These are phyloP conservation scores for Rhagologus leucostigma DNA, from an alignment of 2,113 vertebrate genomes.

Conservation along the genomic window DNA sequence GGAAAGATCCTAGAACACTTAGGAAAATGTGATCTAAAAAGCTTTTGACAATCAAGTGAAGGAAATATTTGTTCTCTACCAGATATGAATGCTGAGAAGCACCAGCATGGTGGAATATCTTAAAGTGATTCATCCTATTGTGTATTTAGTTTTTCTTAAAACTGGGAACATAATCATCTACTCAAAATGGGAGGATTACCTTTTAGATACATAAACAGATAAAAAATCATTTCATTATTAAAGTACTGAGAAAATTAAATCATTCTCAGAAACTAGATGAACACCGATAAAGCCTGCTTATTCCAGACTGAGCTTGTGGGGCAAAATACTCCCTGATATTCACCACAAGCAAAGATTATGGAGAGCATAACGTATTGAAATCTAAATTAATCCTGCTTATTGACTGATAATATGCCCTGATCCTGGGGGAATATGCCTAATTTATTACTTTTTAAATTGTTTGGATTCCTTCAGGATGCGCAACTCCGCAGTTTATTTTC, in stretches of 20 bases:
- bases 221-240: slow-evolving; percentile 36
- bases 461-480: slow-evolving; percentile 36
- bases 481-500: neutral
- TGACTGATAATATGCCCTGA: slow-evolving; percentile 38
- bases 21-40: neutral
- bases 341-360: slow-evolving; percentile 45
- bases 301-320: neutral
- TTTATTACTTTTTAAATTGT: slow-evolving; percentile 48
- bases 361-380: slow-evolving; percentile 30
- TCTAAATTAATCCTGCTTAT: slow-evolving; percentile 59
- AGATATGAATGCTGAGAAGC: neutral
- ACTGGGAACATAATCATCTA: neutral
- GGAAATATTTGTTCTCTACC: neutral
- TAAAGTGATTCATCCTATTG: neutral
- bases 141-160: neutral
- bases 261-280: slow-evolving; percentile 39
- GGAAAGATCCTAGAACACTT: neutral
- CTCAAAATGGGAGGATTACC: slow-evolving; percentile 16
- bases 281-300: slow-evolving; percentile 23
- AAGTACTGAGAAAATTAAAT: slow-evolving; percentile 46
- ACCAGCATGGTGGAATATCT: neutral
- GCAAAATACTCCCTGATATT: slow-evolving; percentile 30
- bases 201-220: slow-evolving; percentile 53
- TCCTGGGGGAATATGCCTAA: slow-evolving; percentile 41
- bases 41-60: neutral